Conservation (phyloP, 2,113 vertebrate species). For the Callorhinus ursinus region DNA sequence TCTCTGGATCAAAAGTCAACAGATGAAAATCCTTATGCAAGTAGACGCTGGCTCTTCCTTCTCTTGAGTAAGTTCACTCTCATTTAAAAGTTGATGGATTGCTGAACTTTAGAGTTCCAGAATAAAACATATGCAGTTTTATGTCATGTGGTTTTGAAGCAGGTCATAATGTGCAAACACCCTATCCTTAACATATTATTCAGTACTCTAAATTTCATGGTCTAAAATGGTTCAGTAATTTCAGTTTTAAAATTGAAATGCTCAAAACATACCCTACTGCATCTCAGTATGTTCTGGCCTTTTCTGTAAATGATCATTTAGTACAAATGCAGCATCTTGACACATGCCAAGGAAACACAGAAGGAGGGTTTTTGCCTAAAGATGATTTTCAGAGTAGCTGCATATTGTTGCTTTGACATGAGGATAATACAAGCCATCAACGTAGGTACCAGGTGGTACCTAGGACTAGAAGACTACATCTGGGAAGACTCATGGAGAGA, state of each 20-base stretch:
- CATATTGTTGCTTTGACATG: neutral
- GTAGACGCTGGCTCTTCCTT: neutral
- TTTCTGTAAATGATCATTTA: neutral
- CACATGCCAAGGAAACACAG: neutral
- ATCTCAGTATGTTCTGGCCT: neutral
- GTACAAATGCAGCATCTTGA: neutral
- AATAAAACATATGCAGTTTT: neutral
- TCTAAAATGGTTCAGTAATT: neutral
- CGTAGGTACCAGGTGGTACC: neutral
- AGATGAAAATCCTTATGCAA: neutral
- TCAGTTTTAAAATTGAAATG: neutral
- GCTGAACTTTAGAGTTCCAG: neutral
- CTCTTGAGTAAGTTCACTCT: neutral
- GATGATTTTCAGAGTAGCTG: neutral
- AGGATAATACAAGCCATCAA: neutral
- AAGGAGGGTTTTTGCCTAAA: neutral
- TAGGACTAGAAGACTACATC: neutral
- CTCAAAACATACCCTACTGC: neutral
- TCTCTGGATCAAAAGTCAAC: neutral
- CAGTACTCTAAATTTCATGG: neutral
- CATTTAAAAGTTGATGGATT: neutral
- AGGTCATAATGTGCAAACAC: neutral
- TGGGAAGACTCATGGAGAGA: neutral
- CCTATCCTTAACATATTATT: neutral
- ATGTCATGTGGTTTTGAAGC: neutral